Percentiles rank a stretch among this genome's conserved stretches.
Conservation (phyloP, 2,888 invertebrate species). For the Chloroclystis v-ata region DNA sequence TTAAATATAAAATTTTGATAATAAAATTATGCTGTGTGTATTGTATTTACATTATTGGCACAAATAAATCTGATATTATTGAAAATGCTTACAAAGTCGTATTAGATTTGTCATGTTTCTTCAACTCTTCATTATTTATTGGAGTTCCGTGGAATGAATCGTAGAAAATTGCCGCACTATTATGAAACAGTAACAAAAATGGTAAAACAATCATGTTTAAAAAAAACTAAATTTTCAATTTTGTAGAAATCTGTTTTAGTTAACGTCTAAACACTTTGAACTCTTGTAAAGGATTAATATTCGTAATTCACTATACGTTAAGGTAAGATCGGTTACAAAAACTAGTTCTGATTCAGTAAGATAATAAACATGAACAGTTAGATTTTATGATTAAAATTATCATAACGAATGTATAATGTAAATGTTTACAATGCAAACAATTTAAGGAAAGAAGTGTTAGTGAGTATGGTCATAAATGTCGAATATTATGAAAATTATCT, state of each 20-base stretch:
- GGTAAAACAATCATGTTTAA: conserved; percentile 16
- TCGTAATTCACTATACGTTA: neutral
- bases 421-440: too few species aligned
- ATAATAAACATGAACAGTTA: neutral
- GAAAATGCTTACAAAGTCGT: conserved; percentile 49
- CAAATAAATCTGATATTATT: neutral
- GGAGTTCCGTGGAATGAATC: conserved; percentile 44
- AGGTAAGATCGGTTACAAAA: neutral
- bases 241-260: neutral
- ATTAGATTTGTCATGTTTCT: conserved; percentile 41
- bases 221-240: neutral
- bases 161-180: conserved; percentile 33
- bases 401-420: too few species aligned
- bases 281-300: neutral
- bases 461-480: too few species aligned
- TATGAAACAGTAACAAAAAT: conserved; percentile 25
- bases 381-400: neutral
- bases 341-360: neutral
- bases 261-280: neutral
- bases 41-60: too few species aligned
- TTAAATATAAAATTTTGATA: too few species aligned
- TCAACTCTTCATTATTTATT: conserved; percentile 42
- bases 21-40: too few species aligned
- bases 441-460: neutral
- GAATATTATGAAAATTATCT: too few species aligned